Evolutionary conservation across 2,113 vertebrate species (phyloP).

Genomic region (Melanocharis versteri): DNA sequence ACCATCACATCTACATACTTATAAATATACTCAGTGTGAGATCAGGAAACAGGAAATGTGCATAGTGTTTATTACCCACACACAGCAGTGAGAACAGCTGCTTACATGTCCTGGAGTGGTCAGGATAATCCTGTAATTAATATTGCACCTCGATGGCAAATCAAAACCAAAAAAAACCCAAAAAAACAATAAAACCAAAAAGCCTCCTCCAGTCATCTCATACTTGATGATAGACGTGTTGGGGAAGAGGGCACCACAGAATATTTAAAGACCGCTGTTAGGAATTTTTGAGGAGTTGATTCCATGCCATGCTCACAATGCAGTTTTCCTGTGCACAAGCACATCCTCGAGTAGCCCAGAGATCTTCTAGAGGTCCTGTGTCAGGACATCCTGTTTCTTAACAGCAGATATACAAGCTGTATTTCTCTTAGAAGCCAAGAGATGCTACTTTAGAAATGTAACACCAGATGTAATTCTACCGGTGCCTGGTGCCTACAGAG

Average conservation of each 20-base stretch:
- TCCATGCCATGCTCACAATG: neutral
- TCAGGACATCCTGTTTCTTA: neutral
- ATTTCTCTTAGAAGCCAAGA: neutral
- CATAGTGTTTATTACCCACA: neutral
- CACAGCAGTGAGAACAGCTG: neutral
- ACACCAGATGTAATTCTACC: neutral
- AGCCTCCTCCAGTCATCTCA: neutral
- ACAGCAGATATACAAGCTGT: neutral
- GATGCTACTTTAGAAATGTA: neutral
- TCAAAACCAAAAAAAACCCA: neutral
- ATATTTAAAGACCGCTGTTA: neutral
- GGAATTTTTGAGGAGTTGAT: neutral
- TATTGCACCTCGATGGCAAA: neutral
- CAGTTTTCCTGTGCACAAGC: neutral
- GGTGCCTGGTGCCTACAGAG: neutral
- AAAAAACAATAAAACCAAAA: neutral
- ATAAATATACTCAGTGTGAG: constrained; percentile 27
- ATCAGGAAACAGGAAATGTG: constrained; percentile 60
- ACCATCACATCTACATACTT: neutral
- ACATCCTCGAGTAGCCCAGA: accelerated
- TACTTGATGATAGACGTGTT: neutral
- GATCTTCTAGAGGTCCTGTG: neutral
- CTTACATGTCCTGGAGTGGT: neutral
- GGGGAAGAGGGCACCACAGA: neutral
- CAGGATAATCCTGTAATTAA: constrained; percentile 25